Evolutionary conservation across 2,797 vertebrate genomes (phyloP).

Genomic region (Cynopterus sphinx): DNA sequence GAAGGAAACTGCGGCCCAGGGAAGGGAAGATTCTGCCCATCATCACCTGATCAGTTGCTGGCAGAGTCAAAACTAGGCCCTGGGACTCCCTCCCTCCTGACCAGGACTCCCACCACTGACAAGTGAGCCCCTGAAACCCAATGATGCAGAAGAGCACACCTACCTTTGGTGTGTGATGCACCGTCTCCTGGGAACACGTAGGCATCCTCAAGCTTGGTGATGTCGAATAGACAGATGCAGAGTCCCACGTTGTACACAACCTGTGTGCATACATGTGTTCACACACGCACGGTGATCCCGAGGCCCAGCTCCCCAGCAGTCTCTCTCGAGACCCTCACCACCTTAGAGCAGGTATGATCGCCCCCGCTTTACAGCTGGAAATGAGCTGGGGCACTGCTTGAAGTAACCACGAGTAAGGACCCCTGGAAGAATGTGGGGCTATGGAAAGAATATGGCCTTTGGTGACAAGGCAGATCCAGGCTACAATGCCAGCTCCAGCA

Average conservation of each 20-base stretch:
- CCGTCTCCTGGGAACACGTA: slow-evolving; percentile 99
- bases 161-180: slow-evolving; percentile 98
- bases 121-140: background rate
- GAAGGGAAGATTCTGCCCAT: background rate
- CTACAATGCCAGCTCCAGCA: background rate
- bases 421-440: background rate
- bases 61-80: background rate
- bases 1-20: background rate
- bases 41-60: background rate
- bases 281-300: background rate
- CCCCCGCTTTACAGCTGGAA: background rate
- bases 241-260: slow-evolving; percentile 97
- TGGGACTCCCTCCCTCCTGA: background rate
- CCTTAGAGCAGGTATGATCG: background rate
- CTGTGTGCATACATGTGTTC: slow-evolving; percentile 78
- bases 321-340: background rate
- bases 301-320: background rate
- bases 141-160: background rate
- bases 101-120: background rate
- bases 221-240: slow-evolving; percentile 97
- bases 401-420: background rate
- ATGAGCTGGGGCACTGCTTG: background rate
- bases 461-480: background rate
- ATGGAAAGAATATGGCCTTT: background rate
- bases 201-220: slow-evolving; percentile 97